phyloP scores from a whole-genome alignment of 2,113 vertebrate genomes.

The Oenanthe melanoleuca region DNA sequence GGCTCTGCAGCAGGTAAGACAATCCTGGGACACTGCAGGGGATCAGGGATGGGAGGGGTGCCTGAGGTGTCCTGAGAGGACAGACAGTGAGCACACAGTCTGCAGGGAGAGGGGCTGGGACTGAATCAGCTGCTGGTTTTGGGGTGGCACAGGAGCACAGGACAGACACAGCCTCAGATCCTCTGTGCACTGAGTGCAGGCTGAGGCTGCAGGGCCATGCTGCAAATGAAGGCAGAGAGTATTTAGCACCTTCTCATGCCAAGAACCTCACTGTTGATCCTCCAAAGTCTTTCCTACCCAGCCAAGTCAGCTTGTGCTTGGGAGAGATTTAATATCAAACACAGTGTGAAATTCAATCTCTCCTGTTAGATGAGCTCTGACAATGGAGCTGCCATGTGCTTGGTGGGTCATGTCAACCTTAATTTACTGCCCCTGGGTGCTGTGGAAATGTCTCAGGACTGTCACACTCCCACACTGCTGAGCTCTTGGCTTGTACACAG shows the following conservation, averaged over 20 bases:
- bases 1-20: background rate
- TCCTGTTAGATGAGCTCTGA: slow-evolving; percentile 61
- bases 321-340: slow-evolving; percentile 66
- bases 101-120: background rate
- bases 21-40: background rate
- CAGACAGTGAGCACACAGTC: fast-evolving
- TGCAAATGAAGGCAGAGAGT: background rate
- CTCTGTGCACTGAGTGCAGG: background rate
- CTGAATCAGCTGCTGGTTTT: background rate
- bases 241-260: slow-evolving; percentile 5
- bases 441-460: slow-evolving; percentile 54
- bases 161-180: background rate
- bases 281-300: slow-evolving; percentile 25
- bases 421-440: slow-evolving; percentile 64
- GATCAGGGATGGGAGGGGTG: background rate
- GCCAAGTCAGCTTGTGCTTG: slow-evolving; percentile 39
- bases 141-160: background rate
- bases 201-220: background rate
- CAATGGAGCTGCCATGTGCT: slow-evolving; percentile 69
- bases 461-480: slow-evolving; percentile 46
- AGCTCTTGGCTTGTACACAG: slow-evolving; percentile 44
- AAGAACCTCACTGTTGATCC: background rate
- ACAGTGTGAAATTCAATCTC: slow-evolving; percentile 69
- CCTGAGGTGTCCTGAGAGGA: background rate
- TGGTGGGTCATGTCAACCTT: slow-evolving; percentile 64